phyloP scores from a whole-genome alignment of 2,888 invertebrate genomes.

The Cheilosia impressa region DNA sequence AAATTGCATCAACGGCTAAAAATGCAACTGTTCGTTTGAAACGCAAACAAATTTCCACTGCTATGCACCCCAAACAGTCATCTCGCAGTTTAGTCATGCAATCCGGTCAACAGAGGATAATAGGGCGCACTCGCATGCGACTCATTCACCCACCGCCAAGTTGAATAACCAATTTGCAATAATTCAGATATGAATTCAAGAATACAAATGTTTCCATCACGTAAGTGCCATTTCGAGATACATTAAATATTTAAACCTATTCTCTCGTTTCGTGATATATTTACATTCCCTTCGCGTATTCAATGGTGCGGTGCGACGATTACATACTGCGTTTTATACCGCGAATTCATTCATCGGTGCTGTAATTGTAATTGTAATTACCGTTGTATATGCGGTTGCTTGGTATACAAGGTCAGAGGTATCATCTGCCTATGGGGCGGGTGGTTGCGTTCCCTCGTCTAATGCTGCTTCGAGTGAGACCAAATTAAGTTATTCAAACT shows the following conservation, averaged over 20 bases:
- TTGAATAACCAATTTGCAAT: slow-evolving; percentile 66
- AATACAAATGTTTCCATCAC: slow-evolving; percentile 61
- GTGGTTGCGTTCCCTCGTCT: background rate
- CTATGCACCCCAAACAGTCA: background rate
- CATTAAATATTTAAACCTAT: slow-evolving; percentile 32
- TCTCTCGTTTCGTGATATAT: slow-evolving; percentile 26
- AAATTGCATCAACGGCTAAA: background rate
- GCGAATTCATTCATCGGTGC: slow-evolving; percentile 32
- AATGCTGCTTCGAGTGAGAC: slow-evolving; percentile 3
- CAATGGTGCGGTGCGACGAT: background rate
- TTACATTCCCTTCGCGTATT: slow-evolving; percentile 10
- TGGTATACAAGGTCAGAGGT: slow-evolving; percentile 42
- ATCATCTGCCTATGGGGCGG: slow-evolving; percentile 1
- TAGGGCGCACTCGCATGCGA: background rate
- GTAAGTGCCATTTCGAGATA: slow-evolving; percentile 40
- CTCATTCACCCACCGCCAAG: background rate
- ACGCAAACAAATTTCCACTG: background rate
- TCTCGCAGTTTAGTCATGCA: background rate
- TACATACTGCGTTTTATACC: slow-evolving; percentile 45
- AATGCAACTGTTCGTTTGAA: background rate
- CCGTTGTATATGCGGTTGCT: slow-evolving; percentile 46
- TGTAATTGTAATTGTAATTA: slow-evolving; percentile 39
- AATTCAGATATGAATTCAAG: slow-evolving; percentile 65
- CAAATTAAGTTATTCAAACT: background rate
- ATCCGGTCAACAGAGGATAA: background rate